Conservation (phyloP, 2,888 invertebrate species). For the Drosophila multiciliata region DNA sequence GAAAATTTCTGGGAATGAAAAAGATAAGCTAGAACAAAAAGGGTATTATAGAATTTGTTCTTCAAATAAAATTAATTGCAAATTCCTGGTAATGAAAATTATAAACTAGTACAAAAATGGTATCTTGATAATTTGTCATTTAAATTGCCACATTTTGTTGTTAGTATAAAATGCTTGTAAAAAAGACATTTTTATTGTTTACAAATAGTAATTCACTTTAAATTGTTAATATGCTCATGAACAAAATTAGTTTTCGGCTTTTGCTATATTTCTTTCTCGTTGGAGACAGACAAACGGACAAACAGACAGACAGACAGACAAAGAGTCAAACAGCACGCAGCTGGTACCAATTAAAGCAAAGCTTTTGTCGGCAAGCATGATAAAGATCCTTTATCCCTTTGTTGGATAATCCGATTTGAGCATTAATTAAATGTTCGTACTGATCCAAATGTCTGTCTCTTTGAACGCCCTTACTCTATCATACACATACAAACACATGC, state of each 20-base stretch:
- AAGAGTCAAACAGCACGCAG: not conserved
- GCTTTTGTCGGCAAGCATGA: slow-evolving; percentile 4
- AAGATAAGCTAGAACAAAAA: not conserved
- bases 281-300: not conserved
- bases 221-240: not conserved
- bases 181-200: not conserved
- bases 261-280: not conserved
- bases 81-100: not conserved
- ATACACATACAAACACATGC: slow-evolving; percentile 3
- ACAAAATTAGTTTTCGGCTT: not conserved
- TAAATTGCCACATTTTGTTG: not conserved
- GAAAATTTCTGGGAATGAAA: not conserved
- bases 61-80: not conserved
- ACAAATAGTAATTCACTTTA: not conserved
- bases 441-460: slow-evolving; percentile 20
- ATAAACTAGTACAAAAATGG: not conserved
- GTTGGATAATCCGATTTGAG: slow-evolving; percentile 70
- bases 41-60: not conserved
- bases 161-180: not conserved
- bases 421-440: slow-evolving; percentile 65
- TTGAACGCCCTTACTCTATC: not conserved
- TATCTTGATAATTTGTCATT: not conserved
- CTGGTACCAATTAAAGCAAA: not conserved
- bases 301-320: not conserved
- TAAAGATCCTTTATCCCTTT: slow-evolving; percentile 49